phyloP scores from a whole-genome alignment of 2,113 vertebrate species.

The Columbina picui region DNA sequence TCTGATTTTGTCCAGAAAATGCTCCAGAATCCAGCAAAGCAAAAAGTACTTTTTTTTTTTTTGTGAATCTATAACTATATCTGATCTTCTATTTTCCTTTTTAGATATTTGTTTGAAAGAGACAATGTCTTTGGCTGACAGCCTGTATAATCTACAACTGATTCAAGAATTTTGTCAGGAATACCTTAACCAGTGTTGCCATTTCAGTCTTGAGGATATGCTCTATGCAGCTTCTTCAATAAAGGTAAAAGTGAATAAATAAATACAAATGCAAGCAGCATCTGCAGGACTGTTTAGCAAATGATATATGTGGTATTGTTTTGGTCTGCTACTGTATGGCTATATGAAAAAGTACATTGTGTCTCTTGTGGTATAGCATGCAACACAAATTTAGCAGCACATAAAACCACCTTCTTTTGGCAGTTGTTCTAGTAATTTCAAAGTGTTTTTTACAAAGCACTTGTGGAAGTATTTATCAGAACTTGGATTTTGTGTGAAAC shows the following conservation, averaged over 20 bases:
- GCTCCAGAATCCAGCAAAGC: neutral
- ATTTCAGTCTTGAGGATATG: slow-evolving; percentile 96
- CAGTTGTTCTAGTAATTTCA: neutral
- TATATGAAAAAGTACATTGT: neutral
- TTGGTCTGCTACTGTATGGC: neutral
- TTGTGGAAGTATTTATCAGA: neutral
- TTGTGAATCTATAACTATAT: neutral
- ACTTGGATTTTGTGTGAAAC: neutral
- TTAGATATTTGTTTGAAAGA: slow-evolving; percentile 95
- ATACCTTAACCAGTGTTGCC: slow-evolving; percentile 92
- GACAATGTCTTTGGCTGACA: slow-evolving; percentile 92
- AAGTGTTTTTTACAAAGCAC: neutral
- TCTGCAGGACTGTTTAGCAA: neutral
- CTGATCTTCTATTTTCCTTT: slow-evolving; percentile 26
- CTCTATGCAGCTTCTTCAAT: slow-evolving; percentile 91
- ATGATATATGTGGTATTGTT: neutral
- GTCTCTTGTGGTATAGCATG: neutral
- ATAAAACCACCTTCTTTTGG: neutral
- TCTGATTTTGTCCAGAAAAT: neutral
- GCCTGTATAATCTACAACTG: slow-evolving; percentile 93
- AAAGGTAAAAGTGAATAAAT: slow-evolving; percentile 81
- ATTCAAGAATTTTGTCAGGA: slow-evolving; percentile 95
- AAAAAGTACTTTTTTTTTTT: neutral
- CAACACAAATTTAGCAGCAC: neutral
- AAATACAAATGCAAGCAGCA: neutral